Percentiles rank a stretch among this genome's conserved stretches.
These are phyloP conservation scores for Acanthosepion pharaonis DNA, from an alignment of 2,888 invertebrate species.

Conservation along the genomic window DNA sequence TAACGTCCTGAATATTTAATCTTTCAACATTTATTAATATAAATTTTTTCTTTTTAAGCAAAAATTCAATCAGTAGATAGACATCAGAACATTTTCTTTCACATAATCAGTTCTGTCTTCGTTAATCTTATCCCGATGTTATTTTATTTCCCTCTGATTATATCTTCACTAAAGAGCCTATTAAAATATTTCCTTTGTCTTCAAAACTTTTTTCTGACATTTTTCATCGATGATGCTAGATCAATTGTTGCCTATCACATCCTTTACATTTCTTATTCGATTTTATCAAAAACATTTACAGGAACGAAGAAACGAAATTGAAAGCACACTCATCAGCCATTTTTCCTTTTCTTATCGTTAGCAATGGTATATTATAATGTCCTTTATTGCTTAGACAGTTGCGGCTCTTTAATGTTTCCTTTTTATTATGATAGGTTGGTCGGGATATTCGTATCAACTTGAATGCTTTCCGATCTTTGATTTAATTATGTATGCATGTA, in stretches of 20 bases:
- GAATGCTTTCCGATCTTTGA: background rate
- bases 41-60: background rate
- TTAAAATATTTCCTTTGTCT: background rate
- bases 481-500: background rate
- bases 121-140: background rate
- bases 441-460: background rate
- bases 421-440: background rate
- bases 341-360: background rate
- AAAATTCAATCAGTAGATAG: background rate
- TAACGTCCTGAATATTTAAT: background rate
- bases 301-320: background rate
- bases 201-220: background rate
- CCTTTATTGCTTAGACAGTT: background rate
- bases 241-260: background rate
- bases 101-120: background rate
- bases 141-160: background rate
- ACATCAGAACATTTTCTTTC: background rate
- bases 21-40: background rate
- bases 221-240: slow-evolving; percentile 7
- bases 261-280: background rate
- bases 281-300: background rate
- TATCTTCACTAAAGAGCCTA: background rate
- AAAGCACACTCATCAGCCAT: background rate
- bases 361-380: background rate
- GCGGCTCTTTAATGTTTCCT: background rate